Percentiles rank a stretch among this genome's conserved stretches.
These are phyloP conservation scores for Arnoldichthys spilopterus DNA, from an alignment of 2,797 vertebrate genomes.

Conservation along the genomic window DNA sequence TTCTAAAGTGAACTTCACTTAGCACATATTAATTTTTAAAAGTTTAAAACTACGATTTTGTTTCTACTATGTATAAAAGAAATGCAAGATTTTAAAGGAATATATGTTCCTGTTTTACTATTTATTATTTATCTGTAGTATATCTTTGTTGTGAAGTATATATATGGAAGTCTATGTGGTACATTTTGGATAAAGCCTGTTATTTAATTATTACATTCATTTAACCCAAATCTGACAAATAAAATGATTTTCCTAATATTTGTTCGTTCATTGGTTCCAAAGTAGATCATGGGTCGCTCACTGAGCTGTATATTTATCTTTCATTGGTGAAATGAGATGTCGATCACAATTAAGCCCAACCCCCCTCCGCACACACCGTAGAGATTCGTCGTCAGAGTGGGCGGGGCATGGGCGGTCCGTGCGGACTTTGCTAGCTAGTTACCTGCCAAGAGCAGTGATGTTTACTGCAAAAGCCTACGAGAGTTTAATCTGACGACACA, in stretches of 20 bases:
- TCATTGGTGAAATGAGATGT: conserved; percentile 45
- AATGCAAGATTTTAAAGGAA: too few relatives aligned
- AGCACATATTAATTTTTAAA: too few relatives aligned
- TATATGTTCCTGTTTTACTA: too few relatives aligned
- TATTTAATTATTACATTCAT: neutral
- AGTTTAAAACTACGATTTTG: too few relatives aligned
- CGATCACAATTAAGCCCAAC: conserved; percentile 54
- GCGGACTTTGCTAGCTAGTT: conserved; percentile 53
- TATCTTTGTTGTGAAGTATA: too few relatives aligned
- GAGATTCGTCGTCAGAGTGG: conserved; percentile 41
- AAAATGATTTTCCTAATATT: neutral
- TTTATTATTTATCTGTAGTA: too few relatives aligned
- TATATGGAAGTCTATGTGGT: too few relatives aligned
- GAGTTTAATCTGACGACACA: conserved; percentile 7
- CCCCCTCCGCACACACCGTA: neutral
- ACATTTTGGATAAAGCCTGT: too few relatives aligned
- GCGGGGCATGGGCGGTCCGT: conserved; percentile 60
- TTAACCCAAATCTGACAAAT: too few relatives aligned
- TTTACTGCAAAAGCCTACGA: conserved; percentile 45
- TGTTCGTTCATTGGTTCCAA: conserved; percentile 40
- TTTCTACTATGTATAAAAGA: too few relatives aligned
- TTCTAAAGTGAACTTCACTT: too few relatives aligned
- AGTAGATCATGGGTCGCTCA: neutral
- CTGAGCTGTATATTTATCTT: neutral
- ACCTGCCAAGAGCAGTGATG: conserved; percentile 70